Conservation (phyloP, 2,797 vertebrate species). For the Cyclura pinguis region DNA sequence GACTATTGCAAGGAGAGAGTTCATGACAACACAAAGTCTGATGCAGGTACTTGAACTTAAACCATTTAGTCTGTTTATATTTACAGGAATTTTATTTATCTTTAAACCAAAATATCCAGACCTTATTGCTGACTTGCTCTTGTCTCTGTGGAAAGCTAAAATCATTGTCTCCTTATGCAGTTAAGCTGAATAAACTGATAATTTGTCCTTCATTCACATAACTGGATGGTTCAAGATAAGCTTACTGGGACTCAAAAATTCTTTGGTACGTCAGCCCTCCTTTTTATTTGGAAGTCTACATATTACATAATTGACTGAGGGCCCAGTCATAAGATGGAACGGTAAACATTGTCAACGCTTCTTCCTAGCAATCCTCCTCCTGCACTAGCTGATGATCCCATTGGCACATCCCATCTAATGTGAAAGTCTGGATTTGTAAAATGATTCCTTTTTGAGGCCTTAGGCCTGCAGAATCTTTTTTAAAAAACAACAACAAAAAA, state of each 20-base stretch:
- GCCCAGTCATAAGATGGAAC: not conserved
- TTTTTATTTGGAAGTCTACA: constrained; percentile 58
- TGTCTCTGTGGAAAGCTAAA: not conserved
- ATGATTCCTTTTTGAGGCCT: not conserved
- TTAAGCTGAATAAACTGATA: constrained; percentile 44
- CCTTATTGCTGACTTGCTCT: not conserved
- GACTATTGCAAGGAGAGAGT: not conserved
- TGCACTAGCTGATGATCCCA: not conserved
- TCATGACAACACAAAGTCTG: not conserved
- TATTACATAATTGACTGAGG: constrained; percentile 36
- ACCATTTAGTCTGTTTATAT: not conserved
- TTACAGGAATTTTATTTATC: not conserved
- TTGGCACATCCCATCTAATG: not conserved
- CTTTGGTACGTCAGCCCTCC: constrained; percentile 45
- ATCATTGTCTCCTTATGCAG: constrained; percentile 1
- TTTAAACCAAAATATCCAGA: not conserved
- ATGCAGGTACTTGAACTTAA: constrained; percentile 5
- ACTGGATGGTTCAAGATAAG: constrained; percentile 51
- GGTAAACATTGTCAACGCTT: not conserved
- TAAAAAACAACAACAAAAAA: not conserved
- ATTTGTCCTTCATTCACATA: constrained; percentile 51
- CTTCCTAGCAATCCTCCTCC: no score
- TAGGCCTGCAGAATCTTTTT: not conserved
- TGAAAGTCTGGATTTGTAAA: not conserved
- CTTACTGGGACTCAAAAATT: constrained; percentile 46